Evolutionary conservation across 2,888 invertebrate species (phyloP), one percentile per base, ranked within the genome.

Genomic region (Aplocera efformata): DNA sequence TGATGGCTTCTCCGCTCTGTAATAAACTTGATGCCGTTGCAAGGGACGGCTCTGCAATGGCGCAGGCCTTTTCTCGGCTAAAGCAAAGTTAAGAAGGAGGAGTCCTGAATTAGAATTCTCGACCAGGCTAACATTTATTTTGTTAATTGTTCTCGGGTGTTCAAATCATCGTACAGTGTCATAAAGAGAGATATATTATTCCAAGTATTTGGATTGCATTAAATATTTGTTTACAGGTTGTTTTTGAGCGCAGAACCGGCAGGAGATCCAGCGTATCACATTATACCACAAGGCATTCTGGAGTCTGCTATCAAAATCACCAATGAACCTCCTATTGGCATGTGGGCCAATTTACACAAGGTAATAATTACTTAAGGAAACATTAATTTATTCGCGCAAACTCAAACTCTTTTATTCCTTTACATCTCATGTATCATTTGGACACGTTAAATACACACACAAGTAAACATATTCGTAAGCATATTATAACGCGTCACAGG

Each of bases 301-400:
- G 97, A 98, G 73, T 94, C 96, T 0, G 94, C 96, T 0, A 96
- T 98, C 66, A 98, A 98, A 85, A 97, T 98, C 42, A 98, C 98
- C 1, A 98, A 98, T 63, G 98, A 98, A 76, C 97, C 98, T 0
- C 98, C 98, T 0, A 96, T 95, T 6, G 98, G 98, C 20, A 97
- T 98, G 95, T 92, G 93, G 83, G 97, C 97, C 1, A 98, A 98
- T 78, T 89, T 98, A 22, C 97, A 97, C 75, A 97, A 97, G 86
- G 89, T 88, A 52, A 27, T 8, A n/a, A n/a, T n/a, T n/a, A 33
- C 23, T 21, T 3, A n/a, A 2, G 7, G 7, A 13, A 29, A 29
- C 22, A 30, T 29, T 21, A 1, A 46, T 4, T 20, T 4, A 5
- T 5, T 20, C 6, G 20, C 20, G 6, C 6, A 5, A 4, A 6